Percentiles rank a stretch among this genome's conserved stretches.
Conservation (phyloP, 2,797 vertebrate species). For the Masticophis lateralis region DNA sequence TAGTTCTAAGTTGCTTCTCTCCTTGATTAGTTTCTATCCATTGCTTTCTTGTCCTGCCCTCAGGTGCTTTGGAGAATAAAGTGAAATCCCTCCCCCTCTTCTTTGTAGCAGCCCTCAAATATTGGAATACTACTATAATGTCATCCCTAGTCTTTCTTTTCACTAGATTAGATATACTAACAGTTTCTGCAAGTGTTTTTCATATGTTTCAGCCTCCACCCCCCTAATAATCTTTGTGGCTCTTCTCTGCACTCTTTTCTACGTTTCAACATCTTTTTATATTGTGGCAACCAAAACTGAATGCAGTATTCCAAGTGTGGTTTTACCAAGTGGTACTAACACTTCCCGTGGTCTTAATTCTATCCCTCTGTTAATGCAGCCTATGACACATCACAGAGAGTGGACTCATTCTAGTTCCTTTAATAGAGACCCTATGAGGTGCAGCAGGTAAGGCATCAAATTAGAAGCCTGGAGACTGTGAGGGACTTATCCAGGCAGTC, state of each 20-base stretch:
- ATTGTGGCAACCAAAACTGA: neutral
- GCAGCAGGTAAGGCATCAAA: neutral
- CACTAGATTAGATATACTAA: neutral
- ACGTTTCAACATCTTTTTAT: neutral
- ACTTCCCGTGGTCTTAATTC: neutral
- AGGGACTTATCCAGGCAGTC: neutral
- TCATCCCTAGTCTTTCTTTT: neutral
- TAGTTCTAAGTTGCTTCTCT: neutral
- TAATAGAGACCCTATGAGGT: neutral
- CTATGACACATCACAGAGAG: neutral
- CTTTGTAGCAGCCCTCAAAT: neutral
- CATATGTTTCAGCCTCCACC: neutral
- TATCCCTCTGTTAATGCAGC: neutral
- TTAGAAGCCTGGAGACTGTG: neutral
- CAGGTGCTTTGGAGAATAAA: neutral
- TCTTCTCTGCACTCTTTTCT: neutral
- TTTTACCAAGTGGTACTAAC: neutral
- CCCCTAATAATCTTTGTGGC: neutral
- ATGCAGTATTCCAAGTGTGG: neutral
- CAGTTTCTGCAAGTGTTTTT: neutral
- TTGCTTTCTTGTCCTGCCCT: neutral
- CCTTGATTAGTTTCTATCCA: neutral
- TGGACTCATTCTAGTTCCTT: neutral
- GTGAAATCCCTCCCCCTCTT: neutral
- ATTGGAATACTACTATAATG: neutral